These are phyloP conservation scores for Andrena flavipes DNA, from an alignment of 2,888 invertebrate species.

Conservation along the genomic window DNA sequence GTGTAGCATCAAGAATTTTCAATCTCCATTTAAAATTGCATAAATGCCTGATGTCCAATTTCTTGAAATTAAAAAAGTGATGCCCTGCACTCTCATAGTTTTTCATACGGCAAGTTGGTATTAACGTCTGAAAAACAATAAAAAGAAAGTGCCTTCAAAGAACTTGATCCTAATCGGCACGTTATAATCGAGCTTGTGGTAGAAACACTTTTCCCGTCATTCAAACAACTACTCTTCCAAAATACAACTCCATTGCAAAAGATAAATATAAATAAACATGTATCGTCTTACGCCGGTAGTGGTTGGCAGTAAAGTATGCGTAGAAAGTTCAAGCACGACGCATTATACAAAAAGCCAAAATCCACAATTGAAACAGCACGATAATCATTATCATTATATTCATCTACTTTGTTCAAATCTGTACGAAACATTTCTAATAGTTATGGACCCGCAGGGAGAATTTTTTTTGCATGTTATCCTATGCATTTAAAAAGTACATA, in stretches of 20 bases:
- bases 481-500: slow-evolving; percentile 27
- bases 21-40: slow-evolving; percentile 68
- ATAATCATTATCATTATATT: slow-evolving; percentile 12
- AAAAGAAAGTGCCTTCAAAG: slow-evolving; percentile 83
- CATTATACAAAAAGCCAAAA: slow-evolving; percentile 62
- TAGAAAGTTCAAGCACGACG: slow-evolving; percentile 36
- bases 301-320: slow-evolving; percentile 51
- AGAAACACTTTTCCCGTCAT: slow-evolving; percentile 6
- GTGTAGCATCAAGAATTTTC: slow-evolving; percentile 55
- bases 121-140: slow-evolving; percentile 91
- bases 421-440: slow-evolving; percentile 22
- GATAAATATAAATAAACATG: slow-evolving; percentile 43
- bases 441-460: neutral
- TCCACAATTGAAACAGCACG: slow-evolving; percentile 53
- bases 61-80: slow-evolving; percentile 85
- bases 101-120: slow-evolving; percentile 96
- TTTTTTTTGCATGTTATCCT: slow-evolving; percentile 6
- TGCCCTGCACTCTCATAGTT: slow-evolving; percentile 90
- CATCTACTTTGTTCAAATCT: slow-evolving; percentile 17
- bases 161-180: slow-evolving; percentile 62
- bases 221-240: neutral
- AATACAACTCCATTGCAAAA: slow-evolving; percentile 27
- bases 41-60: slow-evolving; percentile 80
- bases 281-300: slow-evolving; percentile 20
- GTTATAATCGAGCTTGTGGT: slow-evolving; percentile 35